Percentiles rank a stretch among this genome's conserved stretches.
phyloP scores from a whole-genome alignment of 1,140 invertebrate species.

The Eciton burchellii region DNA sequence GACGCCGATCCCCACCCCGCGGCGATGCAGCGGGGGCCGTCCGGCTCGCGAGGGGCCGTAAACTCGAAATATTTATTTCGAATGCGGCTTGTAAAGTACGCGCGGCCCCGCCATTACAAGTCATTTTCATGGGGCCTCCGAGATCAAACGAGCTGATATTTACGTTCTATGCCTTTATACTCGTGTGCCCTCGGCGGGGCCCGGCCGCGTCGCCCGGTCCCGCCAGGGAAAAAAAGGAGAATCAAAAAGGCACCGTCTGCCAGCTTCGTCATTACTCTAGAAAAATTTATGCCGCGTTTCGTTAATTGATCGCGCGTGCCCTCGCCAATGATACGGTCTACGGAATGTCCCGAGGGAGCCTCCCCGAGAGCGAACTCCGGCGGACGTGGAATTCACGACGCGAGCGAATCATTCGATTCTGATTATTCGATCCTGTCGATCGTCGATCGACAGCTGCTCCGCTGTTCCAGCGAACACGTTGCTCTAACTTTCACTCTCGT shows the following conservation, averaged over 20 bases:
- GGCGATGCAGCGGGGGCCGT: constrained; percentile 68
- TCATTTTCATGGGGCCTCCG: constrained; percentile 74
- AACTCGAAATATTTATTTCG: constrained; percentile 81
- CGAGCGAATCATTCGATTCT: no score
- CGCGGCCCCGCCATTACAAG: constrained; percentile 77
- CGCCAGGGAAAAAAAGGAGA: neutral
- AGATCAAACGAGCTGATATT: constrained; percentile 77
- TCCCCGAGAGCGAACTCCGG: neutral
- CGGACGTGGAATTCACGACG: no score
- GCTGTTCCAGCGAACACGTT: no score
- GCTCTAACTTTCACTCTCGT: no score
- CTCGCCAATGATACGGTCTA: neutral
- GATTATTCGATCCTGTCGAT: no score
- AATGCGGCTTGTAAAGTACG: constrained; percentile 78
- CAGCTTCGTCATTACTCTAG: constrained; percentile 48
- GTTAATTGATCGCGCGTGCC: constrained; percentile 16
- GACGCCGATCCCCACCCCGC: constrained; percentile 50
- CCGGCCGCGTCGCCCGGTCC: neutral
- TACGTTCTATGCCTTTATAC: constrained; percentile 75
- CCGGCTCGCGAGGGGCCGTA: constrained; percentile 69
- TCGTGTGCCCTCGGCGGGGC: constrained; percentile 41
- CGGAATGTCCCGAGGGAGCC: neutral
- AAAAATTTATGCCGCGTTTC: constrained; percentile 19
- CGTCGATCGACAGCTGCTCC: no score
- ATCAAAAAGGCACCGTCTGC: neutral